A percentile compares a stretch with the other conserved stretches of the same genome.
Conservation (phyloP, 92 coral and sea anemone genomes). For the Zoanthus sociatus region DNA sequence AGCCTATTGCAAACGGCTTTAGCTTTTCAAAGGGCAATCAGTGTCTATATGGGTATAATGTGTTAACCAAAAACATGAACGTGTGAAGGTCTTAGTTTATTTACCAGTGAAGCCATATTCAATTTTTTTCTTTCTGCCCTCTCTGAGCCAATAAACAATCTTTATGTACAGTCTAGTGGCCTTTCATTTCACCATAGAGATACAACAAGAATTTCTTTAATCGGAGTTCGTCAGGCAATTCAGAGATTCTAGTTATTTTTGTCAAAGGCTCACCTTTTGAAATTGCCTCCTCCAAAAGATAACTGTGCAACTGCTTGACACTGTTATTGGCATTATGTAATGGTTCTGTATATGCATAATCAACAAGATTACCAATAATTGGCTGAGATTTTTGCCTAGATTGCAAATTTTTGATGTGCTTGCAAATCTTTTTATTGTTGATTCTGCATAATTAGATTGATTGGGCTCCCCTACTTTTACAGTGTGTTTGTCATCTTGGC, state of each 20-base stretch:
- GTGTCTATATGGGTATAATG: too few species aligned
- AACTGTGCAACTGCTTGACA: neutral
- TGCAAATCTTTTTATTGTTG: neutral
- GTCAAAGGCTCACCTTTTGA: neutral
- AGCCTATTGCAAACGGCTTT: too few species aligned
- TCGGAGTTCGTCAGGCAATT: neutral
- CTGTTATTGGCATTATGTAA: neutral
- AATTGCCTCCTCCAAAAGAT: neutral
- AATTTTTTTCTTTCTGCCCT: neutral
- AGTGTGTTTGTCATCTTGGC: constrained; percentile 27
- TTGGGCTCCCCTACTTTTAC: constrained; percentile 49
- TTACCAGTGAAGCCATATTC: too few species aligned
- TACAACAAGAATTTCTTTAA: neutral
- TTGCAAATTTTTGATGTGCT: neutral
- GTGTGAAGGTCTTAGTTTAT: too few species aligned
- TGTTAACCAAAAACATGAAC: too few species aligned
- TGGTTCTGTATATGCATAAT: neutral
- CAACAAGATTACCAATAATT: neutral
- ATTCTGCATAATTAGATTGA: neutral
- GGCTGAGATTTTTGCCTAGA: neutral
- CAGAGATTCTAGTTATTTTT: neutral
- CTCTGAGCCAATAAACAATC: neutral
- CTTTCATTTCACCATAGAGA: neutral
- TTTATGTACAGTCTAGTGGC: neutral
- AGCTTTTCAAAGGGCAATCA: too few species aligned